These are phyloP conservation scores for Tupaia tana DNA, from an alignment of 2,113 vertebrate species.

Conservation along the genomic window DNA sequence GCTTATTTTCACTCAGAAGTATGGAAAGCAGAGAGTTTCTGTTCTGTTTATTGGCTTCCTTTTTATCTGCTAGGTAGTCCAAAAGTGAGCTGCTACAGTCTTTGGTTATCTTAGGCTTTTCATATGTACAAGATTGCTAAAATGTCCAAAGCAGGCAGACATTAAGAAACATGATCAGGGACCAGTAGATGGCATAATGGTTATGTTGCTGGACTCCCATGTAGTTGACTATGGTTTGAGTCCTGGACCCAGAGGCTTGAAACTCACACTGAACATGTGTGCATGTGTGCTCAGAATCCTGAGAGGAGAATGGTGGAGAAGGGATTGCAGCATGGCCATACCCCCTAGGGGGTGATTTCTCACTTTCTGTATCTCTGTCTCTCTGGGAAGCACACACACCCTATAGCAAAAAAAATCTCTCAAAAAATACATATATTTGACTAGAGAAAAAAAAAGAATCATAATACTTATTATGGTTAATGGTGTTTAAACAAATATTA, in stretches of 20 bases:
- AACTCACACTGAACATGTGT: too few species aligned
- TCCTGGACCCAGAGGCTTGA: too few species aligned
- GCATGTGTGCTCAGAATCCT: too few species aligned
- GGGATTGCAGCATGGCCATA: too few species aligned
- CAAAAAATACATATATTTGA: background rate
- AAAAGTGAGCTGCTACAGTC: slow-evolving; percentile 22
- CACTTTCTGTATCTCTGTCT: too few species aligned
- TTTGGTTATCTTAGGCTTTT: background rate
- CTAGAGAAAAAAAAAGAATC: background rate
- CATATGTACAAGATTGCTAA: background rate
- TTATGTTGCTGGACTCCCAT: too few species aligned
- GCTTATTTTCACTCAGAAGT: background rate
- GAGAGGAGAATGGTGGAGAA: too few species aligned
- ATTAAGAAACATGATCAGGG: background rate
- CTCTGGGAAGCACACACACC: too few species aligned
- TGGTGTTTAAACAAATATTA: background rate
- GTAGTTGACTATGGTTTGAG: too few species aligned
- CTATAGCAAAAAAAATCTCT: too few species aligned
- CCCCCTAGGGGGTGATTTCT: too few species aligned
- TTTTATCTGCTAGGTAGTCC: slow-evolving; percentile 16
- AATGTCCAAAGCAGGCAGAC: background rate
- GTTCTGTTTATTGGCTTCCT: slow-evolving; percentile 18
- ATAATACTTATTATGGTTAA: background rate
- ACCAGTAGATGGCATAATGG: background rate
- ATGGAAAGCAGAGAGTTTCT: background rate